These are phyloP conservation scores for Yponomeuta sedellus DNA, from an alignment of 2,888 invertebrate species.

Conservation along the genomic window DNA sequence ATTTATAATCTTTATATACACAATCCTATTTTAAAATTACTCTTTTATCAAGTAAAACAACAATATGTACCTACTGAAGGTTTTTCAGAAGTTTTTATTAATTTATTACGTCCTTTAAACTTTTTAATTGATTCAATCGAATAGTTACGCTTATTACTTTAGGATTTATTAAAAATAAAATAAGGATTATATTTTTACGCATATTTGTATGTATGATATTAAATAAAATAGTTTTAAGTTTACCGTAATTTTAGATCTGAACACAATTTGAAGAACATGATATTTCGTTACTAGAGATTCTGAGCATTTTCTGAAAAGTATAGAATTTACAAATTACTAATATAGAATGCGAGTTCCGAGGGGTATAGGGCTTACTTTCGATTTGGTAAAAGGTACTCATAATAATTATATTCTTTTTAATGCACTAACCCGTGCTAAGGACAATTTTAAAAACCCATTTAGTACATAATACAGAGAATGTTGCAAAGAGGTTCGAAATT, in stretches of 20 bases:
- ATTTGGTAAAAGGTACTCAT: no score
- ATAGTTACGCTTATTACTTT: neutral
- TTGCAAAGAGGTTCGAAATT: no score
- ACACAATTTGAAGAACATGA: neutral
- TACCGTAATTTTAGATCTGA: neutral
- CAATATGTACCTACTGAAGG: neutral
- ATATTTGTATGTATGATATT: neutral
- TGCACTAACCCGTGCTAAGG: no score
- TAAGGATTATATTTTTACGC: neutral
- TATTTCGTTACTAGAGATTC: neutral
- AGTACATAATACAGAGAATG: no score
- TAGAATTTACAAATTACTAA: neutral
- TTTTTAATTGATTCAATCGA: neutral
- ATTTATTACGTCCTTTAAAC: neutral
- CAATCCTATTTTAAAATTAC: neutral
- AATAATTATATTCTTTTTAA: no score
- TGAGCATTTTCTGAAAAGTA: slow-evolving; percentile 6
- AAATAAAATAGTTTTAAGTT: neutral
- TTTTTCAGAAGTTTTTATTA: neutral
- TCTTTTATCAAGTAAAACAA: neutral
- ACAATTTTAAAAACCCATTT: no score
- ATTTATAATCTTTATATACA: neutral
- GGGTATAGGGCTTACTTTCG: no score
- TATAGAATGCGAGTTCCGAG: neutral
- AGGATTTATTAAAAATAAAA: neutral